Conservation (phyloP, 2,113 vertebrate species). For the Ammospiza nelsoni region DNA sequence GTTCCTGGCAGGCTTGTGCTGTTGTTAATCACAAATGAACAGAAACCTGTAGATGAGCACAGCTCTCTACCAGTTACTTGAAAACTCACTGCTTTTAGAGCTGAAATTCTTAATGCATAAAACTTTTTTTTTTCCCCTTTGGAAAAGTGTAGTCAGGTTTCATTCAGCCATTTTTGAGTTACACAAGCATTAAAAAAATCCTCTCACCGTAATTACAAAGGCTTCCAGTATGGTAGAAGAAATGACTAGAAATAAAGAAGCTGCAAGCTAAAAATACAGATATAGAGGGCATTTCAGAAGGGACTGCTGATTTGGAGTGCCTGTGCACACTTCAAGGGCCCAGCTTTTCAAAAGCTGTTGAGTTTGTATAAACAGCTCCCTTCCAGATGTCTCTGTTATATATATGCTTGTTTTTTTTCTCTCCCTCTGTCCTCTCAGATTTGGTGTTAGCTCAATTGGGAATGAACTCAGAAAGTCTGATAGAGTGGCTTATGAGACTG, state of each 20-base stretch:
- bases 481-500: not conserved
- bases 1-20: not conserved
- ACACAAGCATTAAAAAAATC: not conserved
- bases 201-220: not conserved
- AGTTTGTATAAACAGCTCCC: not conserved
- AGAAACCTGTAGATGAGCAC: not conserved
- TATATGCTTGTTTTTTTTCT: not conserved
- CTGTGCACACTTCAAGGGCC: not conserved
- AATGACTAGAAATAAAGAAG: not conserved
- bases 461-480: not conserved
- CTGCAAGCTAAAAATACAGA: constrained; percentile 1
- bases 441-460: not conserved
- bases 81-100: not conserved
- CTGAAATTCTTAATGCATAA: not conserved
- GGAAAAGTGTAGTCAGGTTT: not conserved
- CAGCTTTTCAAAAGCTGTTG: constrained; percentile 22
- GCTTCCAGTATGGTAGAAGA: not conserved
- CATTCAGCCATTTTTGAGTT: not conserved
- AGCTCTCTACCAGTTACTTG: not conserved
- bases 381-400: constrained; percentile 8
- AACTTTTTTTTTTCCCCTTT: not conserved
- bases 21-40: not conserved
- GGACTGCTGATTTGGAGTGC: not conserved
- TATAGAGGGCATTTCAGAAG: not conserved
- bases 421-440: not conserved